Conservation (phyloP, 2,797 vertebrate genomes). For the Hirundo rustica region DNA sequence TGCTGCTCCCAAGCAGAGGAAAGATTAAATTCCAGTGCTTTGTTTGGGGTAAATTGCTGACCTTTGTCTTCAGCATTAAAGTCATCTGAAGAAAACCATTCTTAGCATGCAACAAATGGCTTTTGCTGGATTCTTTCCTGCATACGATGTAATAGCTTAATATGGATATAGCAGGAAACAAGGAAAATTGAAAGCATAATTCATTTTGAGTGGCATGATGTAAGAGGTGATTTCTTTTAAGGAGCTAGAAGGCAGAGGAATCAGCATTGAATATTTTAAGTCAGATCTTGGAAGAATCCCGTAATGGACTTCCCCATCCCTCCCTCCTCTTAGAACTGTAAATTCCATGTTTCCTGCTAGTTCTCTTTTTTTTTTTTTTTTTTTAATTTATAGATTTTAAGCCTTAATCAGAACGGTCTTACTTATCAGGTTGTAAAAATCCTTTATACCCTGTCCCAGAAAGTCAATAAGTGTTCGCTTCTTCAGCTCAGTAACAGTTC, state of each 20-base stretch:
- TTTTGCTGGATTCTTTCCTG: constrained; percentile 14
- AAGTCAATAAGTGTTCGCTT: neutral
- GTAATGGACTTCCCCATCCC: neutral
- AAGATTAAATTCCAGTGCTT: constrained; percentile 51
- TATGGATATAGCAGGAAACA: neutral
- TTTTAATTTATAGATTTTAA: neutral
- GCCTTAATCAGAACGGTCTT: neutral
- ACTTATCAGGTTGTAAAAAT: constrained; percentile 1
- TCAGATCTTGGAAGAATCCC: neutral
- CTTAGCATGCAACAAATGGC: neutral
- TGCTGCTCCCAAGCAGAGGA: neutral
- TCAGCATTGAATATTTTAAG: constrained; percentile 20
- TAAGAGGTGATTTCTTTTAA: constrained; percentile 46
- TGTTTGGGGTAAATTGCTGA: constrained; percentile 42
- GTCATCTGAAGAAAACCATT: constrained; percentile 33
- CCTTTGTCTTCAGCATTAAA: constrained; percentile 48
- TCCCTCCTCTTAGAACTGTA: accelerated
- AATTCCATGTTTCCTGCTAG: neutral
- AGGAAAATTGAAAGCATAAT: constrained; percentile 25
- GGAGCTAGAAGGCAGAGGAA: neutral
- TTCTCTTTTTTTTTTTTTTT: neutral
- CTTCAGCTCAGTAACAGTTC: neutral
- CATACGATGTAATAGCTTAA: neutral
- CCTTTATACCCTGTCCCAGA: neutral
- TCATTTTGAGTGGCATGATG: constrained; percentile 11